Percentiles rank a stretch among this genome's conserved stretches.
Evolutionary conservation across 2,113 vertebrate genomes (phyloP).

Genomic region (Calonectris borealis): DNA sequence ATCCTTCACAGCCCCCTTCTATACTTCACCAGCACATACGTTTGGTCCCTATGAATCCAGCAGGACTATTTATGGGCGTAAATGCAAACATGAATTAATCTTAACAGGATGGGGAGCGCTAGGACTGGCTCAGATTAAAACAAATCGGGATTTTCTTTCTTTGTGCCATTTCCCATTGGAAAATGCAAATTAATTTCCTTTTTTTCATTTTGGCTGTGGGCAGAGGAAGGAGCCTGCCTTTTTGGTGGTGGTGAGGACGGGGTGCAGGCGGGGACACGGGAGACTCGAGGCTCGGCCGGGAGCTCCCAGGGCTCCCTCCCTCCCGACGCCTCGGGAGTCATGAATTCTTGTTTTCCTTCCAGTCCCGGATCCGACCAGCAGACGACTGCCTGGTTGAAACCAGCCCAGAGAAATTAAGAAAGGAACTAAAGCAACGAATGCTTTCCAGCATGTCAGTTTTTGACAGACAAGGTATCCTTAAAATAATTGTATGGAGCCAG

Average conservation of each 20-base stretch:
- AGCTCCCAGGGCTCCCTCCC: not conserved
- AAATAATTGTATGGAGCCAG: not conserved
- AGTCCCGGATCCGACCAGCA: not conserved
- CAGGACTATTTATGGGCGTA: not conserved
- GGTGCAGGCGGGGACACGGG: not conserved
- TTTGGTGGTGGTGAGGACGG: not conserved
- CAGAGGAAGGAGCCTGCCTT: not conserved
- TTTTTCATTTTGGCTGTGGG: not conserved
- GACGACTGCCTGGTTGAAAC: not conserved
- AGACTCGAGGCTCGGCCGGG: not conserved
- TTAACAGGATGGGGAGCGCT: not conserved
- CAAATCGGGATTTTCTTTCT: not conserved
- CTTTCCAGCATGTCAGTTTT: not conserved
- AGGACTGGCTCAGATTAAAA: not conserved
- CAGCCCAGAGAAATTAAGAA: not conserved
- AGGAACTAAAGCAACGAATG: not conserved
- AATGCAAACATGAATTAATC: not conserved
- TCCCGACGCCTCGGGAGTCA: accelerated
- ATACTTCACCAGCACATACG: not conserved
- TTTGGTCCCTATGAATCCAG: not conserved
- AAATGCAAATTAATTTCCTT: not conserved
- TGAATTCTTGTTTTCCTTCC: conserved; percentile 1
- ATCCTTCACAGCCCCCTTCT: not conserved
- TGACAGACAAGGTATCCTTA: not conserved
- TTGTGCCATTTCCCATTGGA: not conserved